These are phyloP conservation scores for Aphidius ervi DNA, from an alignment of 1,140 invertebrate genomes.

Conservation along the genomic window DNA sequence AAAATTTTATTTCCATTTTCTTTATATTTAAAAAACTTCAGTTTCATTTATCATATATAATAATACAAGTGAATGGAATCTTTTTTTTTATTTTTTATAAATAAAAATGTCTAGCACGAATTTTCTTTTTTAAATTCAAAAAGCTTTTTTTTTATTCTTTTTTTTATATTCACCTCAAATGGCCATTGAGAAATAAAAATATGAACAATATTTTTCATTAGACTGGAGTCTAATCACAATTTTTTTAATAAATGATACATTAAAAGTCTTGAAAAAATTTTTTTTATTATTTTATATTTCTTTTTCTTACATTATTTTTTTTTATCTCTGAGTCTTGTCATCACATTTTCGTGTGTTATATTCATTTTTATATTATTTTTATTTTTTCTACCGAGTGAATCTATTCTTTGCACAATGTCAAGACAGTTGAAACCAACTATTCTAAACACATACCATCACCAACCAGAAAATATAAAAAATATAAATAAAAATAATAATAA, in stretches of 20 bases:
- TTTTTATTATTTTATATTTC: too few relatives aligned
- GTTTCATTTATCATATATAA: constrained; percentile 48
- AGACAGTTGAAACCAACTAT: neutral
- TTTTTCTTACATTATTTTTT: too few relatives aligned
- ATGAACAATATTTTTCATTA: too few relatives aligned
- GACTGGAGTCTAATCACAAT: too few relatives aligned
- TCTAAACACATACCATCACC: constrained; percentile 1
- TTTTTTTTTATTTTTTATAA: constrained; percentile 25
- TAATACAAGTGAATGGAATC: constrained; percentile 46
- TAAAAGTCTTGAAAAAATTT: too few relatives aligned
- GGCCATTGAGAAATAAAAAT: too few relatives aligned
- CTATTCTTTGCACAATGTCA: constrained; percentile 15
- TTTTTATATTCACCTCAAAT: too few relatives aligned
- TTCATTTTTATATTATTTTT: neutral
- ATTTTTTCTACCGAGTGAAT: constrained; percentile 16
- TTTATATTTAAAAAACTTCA: constrained; percentile 41
- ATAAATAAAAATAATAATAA: neutral
- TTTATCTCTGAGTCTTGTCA: too few relatives aligned
- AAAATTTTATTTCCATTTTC: constrained; percentile 18
- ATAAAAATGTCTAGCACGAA: constrained; percentile 17
- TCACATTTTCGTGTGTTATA: neutral
- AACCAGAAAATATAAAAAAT: constrained; percentile 3
- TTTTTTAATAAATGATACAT: too few relatives aligned
- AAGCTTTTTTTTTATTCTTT: too few relatives aligned
- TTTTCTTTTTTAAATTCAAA: neutral